Base-by-base conservation (phyloP, 2,797 vertebrate genomes). In the Pogoniulus pusillus region DNA sequence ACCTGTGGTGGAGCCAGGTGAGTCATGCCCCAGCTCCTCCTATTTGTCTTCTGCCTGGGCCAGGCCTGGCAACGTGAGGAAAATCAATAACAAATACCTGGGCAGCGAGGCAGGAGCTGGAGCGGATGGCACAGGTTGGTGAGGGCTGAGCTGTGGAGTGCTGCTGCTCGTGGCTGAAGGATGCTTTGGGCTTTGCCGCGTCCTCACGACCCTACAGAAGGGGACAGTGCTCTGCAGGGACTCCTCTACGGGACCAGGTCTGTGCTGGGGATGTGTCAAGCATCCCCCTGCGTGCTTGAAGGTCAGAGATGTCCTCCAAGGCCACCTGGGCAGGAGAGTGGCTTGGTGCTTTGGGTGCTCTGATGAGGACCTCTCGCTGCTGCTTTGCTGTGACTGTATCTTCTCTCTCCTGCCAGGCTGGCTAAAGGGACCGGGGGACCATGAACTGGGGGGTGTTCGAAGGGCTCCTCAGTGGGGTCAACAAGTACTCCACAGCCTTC, bases 381-480 rank as follows among this genome's bases (percentile, higher is more conserved):
- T 34, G 5, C 12, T 29, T 17, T 1, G 0, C 5, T 32, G 29
- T 41, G 51, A n/a, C 65, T 1, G 3, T 10, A 1, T 18, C 20
- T 18, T 37, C 41, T 77, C 34, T 72, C 68, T 65, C 53, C 58
- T 4, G 37, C 19, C 58, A 95, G 91, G 51, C 29, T 34, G 7
- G 37, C 57, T 43, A 7, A 82, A 5, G 0, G 87, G 23, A 57
- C 12, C 4, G 0, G 39, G 39, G 75, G 86, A 90, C 90, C 96
- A 99, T 99, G 99, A 99, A 99, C 97, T 99, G 99, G 99, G 97
- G 95, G 6, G 92, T 98, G 86, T 98, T 99, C 9, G 98, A 99
- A 96, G 97, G 96, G 66, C 98, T 99, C 95, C 97, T 99, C 85
- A 99, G 97, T 0, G 98, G 98, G 3, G 98, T 99, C 93, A 99